Base-by-base conservation (phyloP, 2,888 invertebrate species). In the Cryptophagus acutangulus region DNA sequence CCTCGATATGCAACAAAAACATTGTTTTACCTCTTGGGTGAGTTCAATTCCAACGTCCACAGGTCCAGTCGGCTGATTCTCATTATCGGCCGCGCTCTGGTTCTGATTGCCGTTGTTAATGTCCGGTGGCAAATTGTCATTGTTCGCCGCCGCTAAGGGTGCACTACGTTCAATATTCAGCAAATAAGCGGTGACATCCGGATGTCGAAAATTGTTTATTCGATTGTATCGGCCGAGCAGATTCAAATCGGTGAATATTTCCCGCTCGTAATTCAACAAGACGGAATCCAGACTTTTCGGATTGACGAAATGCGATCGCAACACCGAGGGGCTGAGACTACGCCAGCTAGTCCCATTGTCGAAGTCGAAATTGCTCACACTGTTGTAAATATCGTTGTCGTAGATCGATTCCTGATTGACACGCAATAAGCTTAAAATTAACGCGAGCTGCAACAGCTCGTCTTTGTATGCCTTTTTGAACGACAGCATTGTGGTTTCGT, bases 391-490 rank as follows among this genome's bases (percentile, higher is more conserved):
- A 44, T 71, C 77, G 54, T 80, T 74, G 31, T 76, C 74, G 36
- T 84, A 68, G 59, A 83, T 80, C 15, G 79, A 77, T 51, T 83
- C 81, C 1, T 86, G 84, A 63, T 87, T 82, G 9, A 84, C 82
- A 55, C 87, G 78, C 38, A 92, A 68, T 50, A 92, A 74, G 66
- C 90, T 84, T 58, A 91, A 72, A 52, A 91, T 76, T 65, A 93
- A 67, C 53, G 91, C 84, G 54, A 90, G 72, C 66, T 89, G 82
- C 49, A 91, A 70, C 59, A 90, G 73, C 73, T 89, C 88, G 65
- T 87, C 86, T 36, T 85, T 80, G 59, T 86, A 86, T 33, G 86
- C 71, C 68, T 89, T 89, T 72, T 89, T 89, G 57, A 87, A 71
- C 57, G 84, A 82, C 71, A 88, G 75, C 88, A 89, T 89, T 52